Conservation (phyloP, 2,113 vertebrate genomes). For the Rhineura floridana region DNA sequence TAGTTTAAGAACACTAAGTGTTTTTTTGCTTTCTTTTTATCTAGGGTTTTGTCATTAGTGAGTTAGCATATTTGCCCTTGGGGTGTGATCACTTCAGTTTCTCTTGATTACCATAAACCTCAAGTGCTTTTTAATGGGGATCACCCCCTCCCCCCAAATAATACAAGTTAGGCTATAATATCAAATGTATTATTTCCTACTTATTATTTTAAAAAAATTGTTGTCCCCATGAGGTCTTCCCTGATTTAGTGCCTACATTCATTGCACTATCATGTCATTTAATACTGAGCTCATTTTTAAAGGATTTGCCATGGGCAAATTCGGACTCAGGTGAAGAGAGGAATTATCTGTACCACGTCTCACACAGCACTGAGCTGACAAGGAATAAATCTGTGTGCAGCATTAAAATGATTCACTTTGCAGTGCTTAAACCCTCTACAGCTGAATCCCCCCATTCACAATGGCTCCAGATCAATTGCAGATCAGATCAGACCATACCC, state of each 20-base stretch:
- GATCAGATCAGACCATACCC: not conserved
- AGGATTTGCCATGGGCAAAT: constrained; percentile 55
- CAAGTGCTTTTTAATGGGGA: not conserved
- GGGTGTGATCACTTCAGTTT: not conserved
- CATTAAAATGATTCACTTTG: constrained; percentile 56
- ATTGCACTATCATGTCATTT: constrained; percentile 49
- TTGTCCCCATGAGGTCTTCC: constrained; percentile 35
- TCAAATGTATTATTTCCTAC: constrained; percentile 20
- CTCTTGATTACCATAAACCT: constrained; percentile 7
- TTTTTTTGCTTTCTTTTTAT: constrained; percentile 4
- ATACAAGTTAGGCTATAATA: not conserved
- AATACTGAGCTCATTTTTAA: constrained; percentile 48
- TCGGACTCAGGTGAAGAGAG: constrained; percentile 55
- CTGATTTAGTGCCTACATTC: constrained; percentile 38
- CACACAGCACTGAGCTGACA: constrained; percentile 41
- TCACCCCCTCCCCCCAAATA: not conserved
- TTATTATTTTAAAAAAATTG: not conserved
- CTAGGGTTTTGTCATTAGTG: not conserved
- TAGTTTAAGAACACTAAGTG: not conserved
- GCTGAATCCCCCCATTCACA: constrained; percentile 16
- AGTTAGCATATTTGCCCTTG: not conserved
- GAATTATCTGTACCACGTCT: constrained; percentile 46
- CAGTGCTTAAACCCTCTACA: constrained; percentile 30
- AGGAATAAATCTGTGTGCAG: constrained; percentile 60
- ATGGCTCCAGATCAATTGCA: not conserved